Evolutionary conservation across 2,888 invertebrate genomes (phyloP).

Genomic region (Sicus ferrugineus): DNA sequence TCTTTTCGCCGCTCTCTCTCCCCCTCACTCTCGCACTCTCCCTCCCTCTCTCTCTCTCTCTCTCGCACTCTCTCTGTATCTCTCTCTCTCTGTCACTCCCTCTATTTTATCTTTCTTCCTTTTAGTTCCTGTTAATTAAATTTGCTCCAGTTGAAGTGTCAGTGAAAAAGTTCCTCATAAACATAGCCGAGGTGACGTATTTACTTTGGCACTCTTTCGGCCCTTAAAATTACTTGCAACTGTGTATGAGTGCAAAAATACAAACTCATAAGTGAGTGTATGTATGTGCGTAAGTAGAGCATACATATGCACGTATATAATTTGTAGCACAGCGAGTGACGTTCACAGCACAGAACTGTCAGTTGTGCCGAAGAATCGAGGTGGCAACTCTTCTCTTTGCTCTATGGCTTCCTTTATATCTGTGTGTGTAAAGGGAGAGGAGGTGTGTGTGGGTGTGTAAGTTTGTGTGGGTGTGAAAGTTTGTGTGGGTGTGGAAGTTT

Average conservation of each 20-base stretch:
- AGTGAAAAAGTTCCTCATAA: conserved; percentile 23
- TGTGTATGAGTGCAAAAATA: neutral
- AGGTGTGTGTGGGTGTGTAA: neutral
- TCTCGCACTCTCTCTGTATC: neutral
- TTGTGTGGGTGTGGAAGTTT: neutral
- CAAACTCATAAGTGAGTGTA: too few relatives aligned
- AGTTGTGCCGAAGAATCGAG: too few relatives aligned
- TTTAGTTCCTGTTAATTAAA: conserved; percentile 13
- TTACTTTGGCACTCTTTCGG: conserved; percentile 23
- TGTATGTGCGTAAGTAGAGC: neutral
- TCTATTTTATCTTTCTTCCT: neutral
- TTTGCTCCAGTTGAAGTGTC: conserved; percentile 24
- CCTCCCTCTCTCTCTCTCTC: neutral
- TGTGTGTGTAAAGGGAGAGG: neutral
- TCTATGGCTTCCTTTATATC: neutral
- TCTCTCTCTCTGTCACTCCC: neutral
- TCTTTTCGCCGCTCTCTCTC: too few relatives aligned
- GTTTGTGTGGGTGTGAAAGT: neutral
- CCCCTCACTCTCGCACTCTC: too few relatives aligned
- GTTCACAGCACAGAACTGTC: neutral
- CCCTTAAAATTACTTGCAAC: neutral
- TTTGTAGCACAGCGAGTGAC: neutral
- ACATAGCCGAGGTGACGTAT: conserved; percentile 7
- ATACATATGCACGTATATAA: neutral
- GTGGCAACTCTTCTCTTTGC: neutral